phyloP scores from a whole-genome alignment of 2,888 invertebrate species.

The Pimpla rufipes region DNA sequence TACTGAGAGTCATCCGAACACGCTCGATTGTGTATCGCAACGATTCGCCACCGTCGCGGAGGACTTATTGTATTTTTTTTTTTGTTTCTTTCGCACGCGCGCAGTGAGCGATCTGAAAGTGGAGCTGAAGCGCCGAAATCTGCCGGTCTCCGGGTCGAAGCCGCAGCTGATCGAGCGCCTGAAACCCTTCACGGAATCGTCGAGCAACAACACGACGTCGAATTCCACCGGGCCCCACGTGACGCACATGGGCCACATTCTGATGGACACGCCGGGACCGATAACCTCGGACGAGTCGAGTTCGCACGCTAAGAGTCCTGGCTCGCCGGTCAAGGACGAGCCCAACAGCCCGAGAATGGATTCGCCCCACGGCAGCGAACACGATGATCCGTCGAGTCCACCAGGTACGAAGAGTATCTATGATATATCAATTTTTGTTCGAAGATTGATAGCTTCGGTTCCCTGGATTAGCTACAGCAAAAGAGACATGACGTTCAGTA shows the following conservation, averaged over 20 bases:
- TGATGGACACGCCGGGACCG: conserved; percentile 85
- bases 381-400: conserved; percentile 86
- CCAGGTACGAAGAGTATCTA: conserved; percentile 78
- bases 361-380: conserved; percentile 84
- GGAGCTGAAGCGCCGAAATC: conserved; percentile 96
- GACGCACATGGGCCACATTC: conserved; percentile 85
- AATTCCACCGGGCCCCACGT: conserved; percentile 83
- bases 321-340: conserved; percentile 82
- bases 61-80: conserved; percentile 14
- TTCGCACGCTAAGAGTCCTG: conserved; percentile 82
- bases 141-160: conserved; percentile 98
- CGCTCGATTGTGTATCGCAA: not conserved
- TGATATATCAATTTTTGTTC: too few species aligned
- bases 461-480: too few species aligned
- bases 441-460: too few species aligned
- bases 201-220: conserved; percentile 77
- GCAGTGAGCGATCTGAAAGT: conserved; percentile 96
- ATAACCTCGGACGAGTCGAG: conserved; percentile 82
- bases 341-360: conserved; percentile 82
- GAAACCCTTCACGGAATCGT: conserved; percentile 89
- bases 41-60: conserved; percentile 8
- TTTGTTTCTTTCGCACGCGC: conserved; percentile 60
- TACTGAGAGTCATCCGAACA: conserved; percentile 66
- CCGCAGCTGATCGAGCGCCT: conserved; percentile 97
- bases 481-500: too few species aligned